Evolutionary conservation across 2,888 invertebrate species (phyloP).

Genomic region (Aricia artaxerxes): DNA sequence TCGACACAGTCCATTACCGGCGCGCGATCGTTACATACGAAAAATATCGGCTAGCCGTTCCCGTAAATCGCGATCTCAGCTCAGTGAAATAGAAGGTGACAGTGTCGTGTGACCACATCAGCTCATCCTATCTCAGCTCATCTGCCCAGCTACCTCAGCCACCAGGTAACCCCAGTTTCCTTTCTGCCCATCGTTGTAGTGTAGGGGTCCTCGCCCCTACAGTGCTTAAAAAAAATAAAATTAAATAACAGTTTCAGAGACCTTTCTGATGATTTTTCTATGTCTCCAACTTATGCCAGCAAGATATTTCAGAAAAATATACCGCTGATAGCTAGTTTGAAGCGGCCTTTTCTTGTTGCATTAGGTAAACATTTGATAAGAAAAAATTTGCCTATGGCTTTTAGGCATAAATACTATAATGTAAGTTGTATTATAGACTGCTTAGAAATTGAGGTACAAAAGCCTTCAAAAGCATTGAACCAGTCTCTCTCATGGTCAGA

Average conservation of each 20-base stretch:
- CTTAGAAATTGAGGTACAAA: constrained; percentile 54
- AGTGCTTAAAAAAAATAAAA: too few species aligned
- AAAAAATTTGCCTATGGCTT: constrained; percentile 44
- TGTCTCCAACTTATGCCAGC: constrained; percentile 31
- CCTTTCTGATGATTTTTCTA: constrained; percentile 38
- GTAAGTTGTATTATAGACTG: constrained; percentile 54
- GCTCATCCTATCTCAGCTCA: too few species aligned
- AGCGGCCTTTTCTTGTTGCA: constrained; percentile 42
- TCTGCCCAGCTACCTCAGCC: too few species aligned
- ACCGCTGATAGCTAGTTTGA: constrained; percentile 41
- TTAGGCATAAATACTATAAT: constrained; percentile 46
- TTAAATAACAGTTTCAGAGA: constrained; percentile 37
- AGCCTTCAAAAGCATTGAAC: constrained; percentile 48
- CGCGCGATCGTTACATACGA: too few species aligned
- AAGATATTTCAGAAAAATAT: constrained; percentile 40
- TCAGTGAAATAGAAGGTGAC: too few species aligned
- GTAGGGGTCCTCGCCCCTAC: too few species aligned
- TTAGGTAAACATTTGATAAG: constrained; percentile 38
- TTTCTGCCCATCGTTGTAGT: too few species aligned
- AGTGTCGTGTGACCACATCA: too few species aligned
- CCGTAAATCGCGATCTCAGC: too few species aligned
- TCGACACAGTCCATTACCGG: too few species aligned
- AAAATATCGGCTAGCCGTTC: too few species aligned
- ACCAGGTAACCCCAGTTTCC: too few species aligned
- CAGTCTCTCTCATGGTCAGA: constrained; percentile 55